Base-by-base conservation (phyloP, 1,140 invertebrate species). In the Lepidurus packardi region DNA sequence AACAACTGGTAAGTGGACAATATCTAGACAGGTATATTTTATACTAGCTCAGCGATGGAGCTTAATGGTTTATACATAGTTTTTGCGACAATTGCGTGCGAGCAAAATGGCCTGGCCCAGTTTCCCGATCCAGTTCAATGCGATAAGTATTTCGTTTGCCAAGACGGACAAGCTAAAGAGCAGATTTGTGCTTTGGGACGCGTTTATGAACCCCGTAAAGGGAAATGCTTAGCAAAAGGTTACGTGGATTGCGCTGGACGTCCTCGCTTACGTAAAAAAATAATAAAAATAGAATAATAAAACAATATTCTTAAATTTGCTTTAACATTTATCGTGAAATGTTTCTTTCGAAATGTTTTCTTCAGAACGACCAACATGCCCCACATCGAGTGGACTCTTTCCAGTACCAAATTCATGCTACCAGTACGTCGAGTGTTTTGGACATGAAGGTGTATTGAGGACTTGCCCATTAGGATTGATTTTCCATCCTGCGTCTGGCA, bases 401-500 rank as follows among this genome's bases (percentile, higher is more conserved):
- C n/a, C 53, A 21, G 53, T 65, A 65, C 53, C 53, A n/a, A n/a
- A 65, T 65, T 65, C 53, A n/a, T 65, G 53, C 13, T 16, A 65
- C 53, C 53, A 65, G 53, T 65, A 65, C 53, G 53, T 65, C 5
- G 16, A 65, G 53, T 65, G 53, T 65, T n/a, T 21, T 65, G 53
- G 21, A 7, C 16, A 65, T 1, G 53, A 65, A 21, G 53, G 53
- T 16, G 21, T 65, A 1, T 21, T 65, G 53, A 13, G 21, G 21
- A 65, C n/a, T 65, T 65, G 53, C 21, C 53, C 53, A 65, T 65
- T 65, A 65, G 53, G 53, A 65, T 21, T 65, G 9, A 65, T 65
- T 65, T 65, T 65, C 53, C 16, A 21, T 65, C 5, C 9, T 21
- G 13, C 53, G 6, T 65, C 53, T 5, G 53, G 53, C 53, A 65